A percentile compares a stretch with the other conserved stretches of the same genome.
phyloP scores from a whole-genome alignment of 2,113 vertebrate species.

The Aptenodytes patagonicus region DNA sequence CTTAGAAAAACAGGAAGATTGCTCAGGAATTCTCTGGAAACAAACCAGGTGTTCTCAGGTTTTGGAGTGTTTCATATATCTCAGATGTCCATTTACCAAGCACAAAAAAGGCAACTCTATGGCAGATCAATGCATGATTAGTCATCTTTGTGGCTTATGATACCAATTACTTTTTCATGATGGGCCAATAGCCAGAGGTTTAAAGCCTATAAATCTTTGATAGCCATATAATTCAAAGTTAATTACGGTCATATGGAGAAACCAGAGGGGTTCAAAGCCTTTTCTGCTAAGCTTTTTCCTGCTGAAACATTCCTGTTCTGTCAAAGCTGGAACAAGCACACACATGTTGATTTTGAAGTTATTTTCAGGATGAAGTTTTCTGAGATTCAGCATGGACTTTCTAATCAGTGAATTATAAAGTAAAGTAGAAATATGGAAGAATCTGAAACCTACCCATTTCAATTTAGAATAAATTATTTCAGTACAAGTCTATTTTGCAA shows the following conservation, averaged over 20 bases:
- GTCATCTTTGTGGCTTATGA: neutral
- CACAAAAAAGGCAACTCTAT: neutral
- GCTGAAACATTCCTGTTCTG: neutral
- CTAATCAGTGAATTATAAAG: neutral
- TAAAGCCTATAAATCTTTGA: neutral
- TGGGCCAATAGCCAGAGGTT: neutral
- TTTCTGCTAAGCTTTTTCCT: neutral
- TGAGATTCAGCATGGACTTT: neutral
- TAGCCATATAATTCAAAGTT: neutral
- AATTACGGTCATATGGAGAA: neutral
- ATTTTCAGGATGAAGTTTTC: neutral
- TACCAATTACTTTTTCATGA: neutral
- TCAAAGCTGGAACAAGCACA: neutral
- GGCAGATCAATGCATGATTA: neutral
- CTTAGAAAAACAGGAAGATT: neutral
- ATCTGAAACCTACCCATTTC: neutral
- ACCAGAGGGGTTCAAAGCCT: neutral
- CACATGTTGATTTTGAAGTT: neutral
- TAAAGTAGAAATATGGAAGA: neutral
- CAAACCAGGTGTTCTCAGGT: neutral
- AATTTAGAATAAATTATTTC: neutral
- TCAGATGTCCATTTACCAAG: neutral
- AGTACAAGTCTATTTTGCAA: neutral
- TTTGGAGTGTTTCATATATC: neutral
- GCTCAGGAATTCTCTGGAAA: neutral